Evolutionary conservation across 2,113 vertebrate species (phyloP).

Genomic region (Crocuta crocuta): DNA sequence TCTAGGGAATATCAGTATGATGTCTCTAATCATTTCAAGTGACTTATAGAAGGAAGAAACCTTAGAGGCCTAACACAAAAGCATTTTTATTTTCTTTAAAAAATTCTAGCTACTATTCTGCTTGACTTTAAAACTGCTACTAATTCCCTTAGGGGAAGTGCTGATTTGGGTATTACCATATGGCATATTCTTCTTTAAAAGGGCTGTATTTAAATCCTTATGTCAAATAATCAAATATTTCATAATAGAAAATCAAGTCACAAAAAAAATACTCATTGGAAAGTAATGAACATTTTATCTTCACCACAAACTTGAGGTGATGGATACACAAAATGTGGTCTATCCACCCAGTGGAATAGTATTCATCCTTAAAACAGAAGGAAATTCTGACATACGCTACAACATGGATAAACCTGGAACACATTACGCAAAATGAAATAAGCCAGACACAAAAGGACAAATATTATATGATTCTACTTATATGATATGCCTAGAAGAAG

Average conservation of each 20-base stretch:
- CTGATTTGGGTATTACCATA: not conserved
- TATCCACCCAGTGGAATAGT: not conserved
- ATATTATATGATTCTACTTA: not conserved
- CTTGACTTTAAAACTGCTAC: conserved; percentile 13
- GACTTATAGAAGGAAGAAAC: not conserved
- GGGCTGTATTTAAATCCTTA: not conserved
- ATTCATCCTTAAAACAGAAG: not conserved
- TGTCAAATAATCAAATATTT: not conserved
- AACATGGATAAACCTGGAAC: not conserved
- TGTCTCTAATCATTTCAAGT: conserved; percentile 9
- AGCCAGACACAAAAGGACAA: not conserved
- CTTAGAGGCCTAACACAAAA: not conserved
- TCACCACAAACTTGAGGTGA: not conserved
- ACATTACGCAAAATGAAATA: not conserved
- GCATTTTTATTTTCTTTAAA: conserved; percentile 21
- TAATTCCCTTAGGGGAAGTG: not conserved
- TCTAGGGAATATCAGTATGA: not conserved
- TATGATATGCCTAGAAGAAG: not conserved
- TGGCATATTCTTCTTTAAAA: not conserved
- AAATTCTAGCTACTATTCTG: conserved; percentile 15
- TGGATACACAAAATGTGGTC: not conserved
- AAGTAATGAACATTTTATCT: not conserved
- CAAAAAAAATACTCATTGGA: not conserved
- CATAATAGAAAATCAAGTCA: conserved; percentile 1
- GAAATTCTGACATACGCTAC: not conserved